Conservation (phyloP, 1,140 invertebrate genomes). For the Dendroctonus valens region DNA sequence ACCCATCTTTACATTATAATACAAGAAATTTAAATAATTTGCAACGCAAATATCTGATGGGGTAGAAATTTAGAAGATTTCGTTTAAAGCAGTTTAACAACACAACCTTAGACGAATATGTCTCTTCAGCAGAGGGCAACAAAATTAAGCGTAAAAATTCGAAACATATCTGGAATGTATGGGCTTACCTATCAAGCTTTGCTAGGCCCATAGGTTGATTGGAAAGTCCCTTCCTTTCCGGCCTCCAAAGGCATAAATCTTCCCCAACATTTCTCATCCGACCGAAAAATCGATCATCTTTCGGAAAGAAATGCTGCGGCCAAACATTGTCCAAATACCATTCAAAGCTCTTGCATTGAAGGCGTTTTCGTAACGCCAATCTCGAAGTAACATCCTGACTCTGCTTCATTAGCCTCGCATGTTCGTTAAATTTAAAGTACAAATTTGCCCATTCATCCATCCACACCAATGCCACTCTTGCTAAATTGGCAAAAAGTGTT, state of each 20-base stretch:
- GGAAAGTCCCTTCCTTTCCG: slow-evolving; percentile 56
- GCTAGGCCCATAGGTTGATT: slow-evolving; percentile 66
- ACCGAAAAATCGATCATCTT: slow-evolving; percentile 77
- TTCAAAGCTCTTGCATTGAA: slow-evolving; percentile 82
- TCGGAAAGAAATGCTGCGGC: slow-evolving; percentile 90
- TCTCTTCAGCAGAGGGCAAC: too few species aligned
- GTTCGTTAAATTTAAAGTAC: slow-evolving; percentile 78
- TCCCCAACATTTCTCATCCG: slow-evolving; percentile 58
- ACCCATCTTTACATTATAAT: too few species aligned
- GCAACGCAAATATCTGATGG: too few species aligned
- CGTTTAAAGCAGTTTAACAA: too few species aligned
- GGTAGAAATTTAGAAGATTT: too few species aligned
- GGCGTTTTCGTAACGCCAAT: slow-evolving; percentile 54
- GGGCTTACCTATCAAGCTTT: slow-evolving; percentile 52
- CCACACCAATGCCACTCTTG: slow-evolving; percentile 86
- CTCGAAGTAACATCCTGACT: slow-evolving; percentile 63
- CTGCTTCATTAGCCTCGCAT: slow-evolving; percentile 53
- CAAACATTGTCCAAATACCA: slow-evolving; percentile 96
- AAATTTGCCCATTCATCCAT: slow-evolving; percentile 94
- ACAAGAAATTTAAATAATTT: too few species aligned
- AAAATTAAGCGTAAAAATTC: too few species aligned
- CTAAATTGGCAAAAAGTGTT: slow-evolving; percentile 86
- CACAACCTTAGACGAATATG: too few species aligned
- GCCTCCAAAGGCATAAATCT: slow-evolving; percentile 62
- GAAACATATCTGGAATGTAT: too few species aligned